Evolutionary conservation across 2,888 invertebrate species (phyloP).

Genomic region (Exocentrus adspersus): DNA sequence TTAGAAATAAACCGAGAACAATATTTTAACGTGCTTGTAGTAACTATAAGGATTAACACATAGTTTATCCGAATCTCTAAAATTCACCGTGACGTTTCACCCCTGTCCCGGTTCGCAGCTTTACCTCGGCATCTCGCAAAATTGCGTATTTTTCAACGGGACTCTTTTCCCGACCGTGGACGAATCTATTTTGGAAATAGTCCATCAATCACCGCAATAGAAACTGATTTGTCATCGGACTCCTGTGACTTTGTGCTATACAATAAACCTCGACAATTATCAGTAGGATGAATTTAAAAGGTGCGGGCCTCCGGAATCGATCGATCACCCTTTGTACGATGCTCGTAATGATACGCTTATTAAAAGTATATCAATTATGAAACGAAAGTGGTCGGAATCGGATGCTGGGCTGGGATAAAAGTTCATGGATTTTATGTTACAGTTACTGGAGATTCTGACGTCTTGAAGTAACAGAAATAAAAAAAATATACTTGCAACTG

Average conservation of each 20-base stretch:
- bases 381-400: conserved; percentile 32
- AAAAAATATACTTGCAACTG: no score
- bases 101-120: neutral
- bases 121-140: conserved; percentile 18
- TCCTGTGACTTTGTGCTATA: conserved; percentile 43
- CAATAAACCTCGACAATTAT: conserved; percentile 48
- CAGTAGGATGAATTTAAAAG: conserved; percentile 43
- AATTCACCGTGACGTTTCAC: neutral
- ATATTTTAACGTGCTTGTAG: no score
- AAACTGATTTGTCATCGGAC: conserved; percentile 57
- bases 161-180: conserved; percentile 15
- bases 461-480: no score
- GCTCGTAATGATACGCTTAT: conserved; percentile 58
- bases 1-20: no score
- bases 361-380: conserved; percentile 57
- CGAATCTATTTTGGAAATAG: conserved; percentile 29
- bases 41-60: no score
- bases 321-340: conserved; percentile 52
- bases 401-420: neutral
- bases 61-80: no score
- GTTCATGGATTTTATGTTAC: conserved; percentile 1
- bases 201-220: conserved; percentile 54
- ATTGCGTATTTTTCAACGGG: conserved; percentile 25
- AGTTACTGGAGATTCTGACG: no score
- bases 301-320: conserved; percentile 39